phyloP scores from a whole-genome alignment of 2,797 vertebrate genomes.

The Gastrophryne carolinensis region DNA sequence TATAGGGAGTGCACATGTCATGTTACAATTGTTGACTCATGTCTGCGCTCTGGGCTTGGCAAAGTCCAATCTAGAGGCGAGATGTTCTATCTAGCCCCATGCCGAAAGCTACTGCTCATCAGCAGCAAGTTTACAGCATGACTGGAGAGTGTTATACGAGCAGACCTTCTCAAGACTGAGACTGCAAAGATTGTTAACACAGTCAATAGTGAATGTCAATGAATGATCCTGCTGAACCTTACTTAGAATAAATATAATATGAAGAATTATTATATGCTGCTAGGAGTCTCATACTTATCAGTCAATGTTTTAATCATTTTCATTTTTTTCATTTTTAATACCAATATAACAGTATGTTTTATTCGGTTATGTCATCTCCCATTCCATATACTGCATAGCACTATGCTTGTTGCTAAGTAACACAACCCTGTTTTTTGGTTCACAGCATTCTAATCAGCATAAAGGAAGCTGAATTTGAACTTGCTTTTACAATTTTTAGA shows the following conservation, averaged over 20 bases:
- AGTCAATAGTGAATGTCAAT: no score
- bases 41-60: no score
- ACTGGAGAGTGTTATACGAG: no score
- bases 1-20: no score
- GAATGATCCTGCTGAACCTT: no score
- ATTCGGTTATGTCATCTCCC: constrained; percentile 34
- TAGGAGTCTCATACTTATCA: background rate
- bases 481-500: background rate
- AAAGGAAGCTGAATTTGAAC: background rate
- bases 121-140: no score
- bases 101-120: no score
- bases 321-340: background rate
- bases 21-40: no score
- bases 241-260: background rate
- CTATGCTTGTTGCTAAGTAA: constrained; percentile 40
- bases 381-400: constrained; percentile 40
- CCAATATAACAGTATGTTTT: background rate
- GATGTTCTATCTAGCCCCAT: no score
- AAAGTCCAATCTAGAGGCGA: no score
- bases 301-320: background rate
- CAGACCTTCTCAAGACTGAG: no score
- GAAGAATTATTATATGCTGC: background rate
- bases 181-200: no score
- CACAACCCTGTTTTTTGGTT: constrained; percentile 13
- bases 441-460: background rate